phyloP scores from a whole-genome alignment of 2,113 vertebrate species.

The Salvelinus sp. region DNA sequence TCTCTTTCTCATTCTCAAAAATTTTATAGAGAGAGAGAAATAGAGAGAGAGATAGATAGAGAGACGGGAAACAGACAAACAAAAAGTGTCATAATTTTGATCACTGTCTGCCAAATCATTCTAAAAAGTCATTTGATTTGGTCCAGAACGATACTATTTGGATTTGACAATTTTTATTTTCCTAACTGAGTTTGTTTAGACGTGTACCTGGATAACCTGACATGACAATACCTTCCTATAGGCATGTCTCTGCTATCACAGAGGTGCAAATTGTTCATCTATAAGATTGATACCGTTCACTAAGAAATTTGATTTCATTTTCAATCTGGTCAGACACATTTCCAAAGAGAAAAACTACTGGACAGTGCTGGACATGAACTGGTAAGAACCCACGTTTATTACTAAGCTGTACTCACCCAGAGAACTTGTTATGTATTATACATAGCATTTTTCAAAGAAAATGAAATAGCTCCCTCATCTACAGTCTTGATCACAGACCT shows the following conservation, averaged over 20 bases:
- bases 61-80: background rate
- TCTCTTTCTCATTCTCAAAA: background rate
- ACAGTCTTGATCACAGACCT: too few relatives aligned
- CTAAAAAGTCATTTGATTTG: conserved; percentile 18
- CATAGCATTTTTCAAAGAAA: background rate
- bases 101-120: background rate
- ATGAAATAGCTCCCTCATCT: conserved; percentile 24
- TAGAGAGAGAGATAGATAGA: background rate
- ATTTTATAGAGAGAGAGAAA: conserved; percentile 1
- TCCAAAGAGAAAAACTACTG: conserved; percentile 22
- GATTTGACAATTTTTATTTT: background rate
- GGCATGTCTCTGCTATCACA: conserved; percentile 44
- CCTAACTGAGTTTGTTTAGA: background rate
- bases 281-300: conserved; percentile 13
- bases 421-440: background rate
- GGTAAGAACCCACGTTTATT: conserved; percentile 50
- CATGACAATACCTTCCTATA: conserved; percentile 16
- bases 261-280: conserved; percentile 22
- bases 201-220: conserved; percentile 34
- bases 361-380: conserved; percentile 45
- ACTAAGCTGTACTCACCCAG: background rate
- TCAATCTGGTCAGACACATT: conserved; percentile 22
- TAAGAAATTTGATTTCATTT: conserved; percentile 42
- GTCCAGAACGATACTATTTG: background rate
- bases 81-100: background rate